Evolutionary conservation across 1,140 invertebrate species (phyloP).

Genomic region (Heliconius himera): DNA sequence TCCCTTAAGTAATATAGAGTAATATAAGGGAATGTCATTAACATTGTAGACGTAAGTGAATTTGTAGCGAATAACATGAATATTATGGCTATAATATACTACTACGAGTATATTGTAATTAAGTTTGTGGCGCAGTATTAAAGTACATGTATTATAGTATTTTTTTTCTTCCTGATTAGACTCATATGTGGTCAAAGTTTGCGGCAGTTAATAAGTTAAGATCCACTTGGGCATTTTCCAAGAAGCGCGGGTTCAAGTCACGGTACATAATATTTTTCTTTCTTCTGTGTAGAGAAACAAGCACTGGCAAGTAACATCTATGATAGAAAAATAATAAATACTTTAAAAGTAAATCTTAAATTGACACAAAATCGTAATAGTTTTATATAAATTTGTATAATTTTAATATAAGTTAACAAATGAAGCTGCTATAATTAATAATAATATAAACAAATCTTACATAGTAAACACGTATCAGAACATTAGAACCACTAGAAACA

Average conservation of each 20-base stretch:
- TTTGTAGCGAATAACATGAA: neutral
- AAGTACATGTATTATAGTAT: neutral
- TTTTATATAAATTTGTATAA: too few species aligned
- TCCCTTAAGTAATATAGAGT: neutral
- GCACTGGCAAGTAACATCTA: too few species aligned
- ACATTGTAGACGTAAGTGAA: neutral
- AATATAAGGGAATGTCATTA: conserved; percentile 1
- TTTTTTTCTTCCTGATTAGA: neutral
- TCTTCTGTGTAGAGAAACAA: too few species aligned
- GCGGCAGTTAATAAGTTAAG: neutral
- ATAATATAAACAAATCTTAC: neutral
- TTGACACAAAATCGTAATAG: too few species aligned
- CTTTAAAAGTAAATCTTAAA: too few species aligned
- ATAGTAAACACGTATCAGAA: neutral
- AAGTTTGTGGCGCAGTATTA: too few species aligned
- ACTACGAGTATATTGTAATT: too few species aligned
- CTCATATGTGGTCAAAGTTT: neutral
- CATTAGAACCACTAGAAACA: neutral
- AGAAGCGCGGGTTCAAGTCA: too few species aligned
- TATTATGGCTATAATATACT: neutral
- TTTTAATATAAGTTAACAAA: too few species aligned
- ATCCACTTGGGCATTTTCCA: neutral
- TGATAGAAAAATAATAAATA: too few species aligned
- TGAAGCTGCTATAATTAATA: neutral
- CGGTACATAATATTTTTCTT: too few species aligned